phyloP scores from a whole-genome alignment of 2,113 vertebrate genomes.

The Dipodomys ordii region DNA sequence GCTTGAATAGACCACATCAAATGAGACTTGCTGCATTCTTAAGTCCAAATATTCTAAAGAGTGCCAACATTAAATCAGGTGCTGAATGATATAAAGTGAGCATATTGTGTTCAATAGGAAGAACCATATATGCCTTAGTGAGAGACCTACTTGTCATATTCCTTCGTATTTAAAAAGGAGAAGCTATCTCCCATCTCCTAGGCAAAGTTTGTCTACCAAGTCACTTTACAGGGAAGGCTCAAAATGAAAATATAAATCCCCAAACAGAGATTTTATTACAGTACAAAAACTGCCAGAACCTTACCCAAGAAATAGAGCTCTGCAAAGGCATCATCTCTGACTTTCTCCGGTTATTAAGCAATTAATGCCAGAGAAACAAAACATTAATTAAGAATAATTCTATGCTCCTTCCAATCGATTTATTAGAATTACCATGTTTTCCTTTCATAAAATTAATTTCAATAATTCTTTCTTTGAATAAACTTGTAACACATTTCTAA shows the following conservation, averaged over 20 bases:
- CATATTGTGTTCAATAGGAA: slow-evolving; percentile 41
- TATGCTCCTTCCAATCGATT: background rate
- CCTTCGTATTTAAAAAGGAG: slow-evolving; percentile 66
- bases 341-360: background rate
- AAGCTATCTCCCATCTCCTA: slow-evolving; percentile 24
- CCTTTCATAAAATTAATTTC: background rate
- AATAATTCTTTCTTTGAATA: background rate
- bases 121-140: background rate
- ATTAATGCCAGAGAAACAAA: background rate
- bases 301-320: slow-evolving; percentile 7
- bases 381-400: background rate
- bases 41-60: slow-evolving; percentile 27
- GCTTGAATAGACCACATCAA: background rate
- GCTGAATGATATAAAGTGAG: slow-evolving; percentile 42
- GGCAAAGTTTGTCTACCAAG: slow-evolving; percentile 22
- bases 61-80: slow-evolving; percentile 23
- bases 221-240: slow-evolving; percentile 44
- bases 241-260: slow-evolving; percentile 68
- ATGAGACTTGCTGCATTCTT: slow-evolving; percentile 6
- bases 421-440: slow-evolving; percentile 8
- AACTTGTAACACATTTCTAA: background rate
- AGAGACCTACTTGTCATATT: slow-evolving; percentile 17
- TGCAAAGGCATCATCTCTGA: background rate
- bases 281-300: slow-evolving; percentile 53
- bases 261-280: slow-evolving; percentile 55